phyloP scores from a whole-genome alignment of 2,888 invertebrate species.

The Lithophane ornitopus region DNA sequence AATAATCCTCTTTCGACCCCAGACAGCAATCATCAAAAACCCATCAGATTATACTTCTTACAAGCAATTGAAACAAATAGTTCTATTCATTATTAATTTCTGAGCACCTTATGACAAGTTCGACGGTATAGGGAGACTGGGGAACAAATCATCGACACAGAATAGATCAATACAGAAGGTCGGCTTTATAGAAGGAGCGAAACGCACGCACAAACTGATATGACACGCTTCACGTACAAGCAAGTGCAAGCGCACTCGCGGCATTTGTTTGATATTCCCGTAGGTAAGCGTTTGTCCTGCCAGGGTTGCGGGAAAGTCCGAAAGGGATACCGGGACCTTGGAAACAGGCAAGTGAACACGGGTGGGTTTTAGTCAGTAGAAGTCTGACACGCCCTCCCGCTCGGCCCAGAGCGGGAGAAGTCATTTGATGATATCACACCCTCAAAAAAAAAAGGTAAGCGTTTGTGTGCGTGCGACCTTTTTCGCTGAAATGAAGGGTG shows the following conservation, averaged over 20 bases:
- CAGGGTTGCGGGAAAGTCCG: too few species aligned
- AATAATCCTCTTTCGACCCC: conserved; percentile 46
- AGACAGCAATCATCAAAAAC: conserved; percentile 31
- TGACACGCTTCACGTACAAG: too few species aligned
- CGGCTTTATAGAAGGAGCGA: fast-evolving
- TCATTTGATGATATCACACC: too few species aligned
- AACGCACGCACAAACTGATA: neutral
- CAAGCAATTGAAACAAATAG: conserved; percentile 62
- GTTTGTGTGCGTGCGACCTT: too few species aligned
- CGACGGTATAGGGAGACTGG: conserved; percentile 28
- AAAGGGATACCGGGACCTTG: too few species aligned
- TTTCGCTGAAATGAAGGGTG: too few species aligned
- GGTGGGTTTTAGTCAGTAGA: too few species aligned
- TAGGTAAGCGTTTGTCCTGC: neutral
- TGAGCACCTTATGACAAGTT: conserved; percentile 46
- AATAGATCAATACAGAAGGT: conserved; percentile 23
- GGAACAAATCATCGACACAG: neutral
- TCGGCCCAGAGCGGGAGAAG: too few species aligned
- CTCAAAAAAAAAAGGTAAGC: too few species aligned
- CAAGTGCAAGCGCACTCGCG: neutral
- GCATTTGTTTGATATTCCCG: neutral
- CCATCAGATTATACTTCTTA: conserved; percentile 54
- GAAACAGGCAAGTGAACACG: too few species aligned
- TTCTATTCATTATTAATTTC: conserved; percentile 64
- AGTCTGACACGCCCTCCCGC: too few species aligned